Evolutionary conservation across 1,140 invertebrate species (phyloP), one percentile per base, ranked within the genome.

Genomic region (Magallana gigas): DNA sequence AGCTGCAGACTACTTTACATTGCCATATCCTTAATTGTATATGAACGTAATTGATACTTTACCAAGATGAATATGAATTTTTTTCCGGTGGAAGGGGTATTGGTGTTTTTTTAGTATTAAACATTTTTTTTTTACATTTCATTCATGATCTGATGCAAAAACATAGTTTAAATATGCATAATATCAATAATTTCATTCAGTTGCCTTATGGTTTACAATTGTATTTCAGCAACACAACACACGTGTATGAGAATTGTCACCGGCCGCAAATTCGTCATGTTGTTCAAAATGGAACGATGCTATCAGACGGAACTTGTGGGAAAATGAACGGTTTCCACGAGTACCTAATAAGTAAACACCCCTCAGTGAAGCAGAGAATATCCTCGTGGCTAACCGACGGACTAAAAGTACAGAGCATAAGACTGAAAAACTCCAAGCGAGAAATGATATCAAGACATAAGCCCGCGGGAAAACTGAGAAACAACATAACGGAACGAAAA

Each of bases 281-380:
- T 12, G 14, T 59, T 9, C 83, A 88, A 60, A 84, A 64, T 23
- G 87, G 87, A 11, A 84, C 83, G 9, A 29, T 88, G 16, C 29
- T 88, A 4, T 88, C 87, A 12, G 87, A 88, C 48, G 87, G 87
- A 57, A 80, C 56, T 29, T 56, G 48, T 2, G 81, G 8, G 16
- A 83, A 88, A 18, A 88, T 81, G 83, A 88, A 84, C 23, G 83
- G 83, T 85, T 88, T 88, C 64, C 87, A 88, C 84, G 82, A 88
- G 71, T 80, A 88, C 81, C 71, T 88, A 23, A 62, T 88, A 18
- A 88, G 62, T 29, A 85, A 68, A 60, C 87, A 88, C 60, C 87
- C 87, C 11, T 6, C 62, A 11, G 71, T 84, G 36, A 84, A 83
- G 85, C 87, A 88, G 62, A 59, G 23, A 85, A 84, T 83, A 57